A percentile compares a stretch with the other conserved stretches of the same genome.
Conservation (phyloP, 2,113 vertebrate genomes). For the Syrmaticus mikado region DNA sequence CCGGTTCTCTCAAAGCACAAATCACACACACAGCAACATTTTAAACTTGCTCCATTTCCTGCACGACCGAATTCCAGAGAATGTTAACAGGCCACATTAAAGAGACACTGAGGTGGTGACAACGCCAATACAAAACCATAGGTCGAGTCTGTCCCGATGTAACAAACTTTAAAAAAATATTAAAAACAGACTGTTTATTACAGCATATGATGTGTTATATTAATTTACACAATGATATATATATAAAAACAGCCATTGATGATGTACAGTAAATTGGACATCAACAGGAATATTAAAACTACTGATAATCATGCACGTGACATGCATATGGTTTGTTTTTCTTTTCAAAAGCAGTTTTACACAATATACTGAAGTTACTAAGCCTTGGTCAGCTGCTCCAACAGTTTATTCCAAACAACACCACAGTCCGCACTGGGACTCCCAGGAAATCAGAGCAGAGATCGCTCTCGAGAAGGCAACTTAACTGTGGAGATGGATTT, state of each 20-base stretch:
- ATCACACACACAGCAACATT: background rate
- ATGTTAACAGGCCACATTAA: background rate
- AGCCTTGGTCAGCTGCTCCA: conserved; percentile 69
- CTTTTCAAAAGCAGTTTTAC: conserved; percentile 76
- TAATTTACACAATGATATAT: conserved; percentile 87
- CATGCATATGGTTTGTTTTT: conserved; percentile 80
- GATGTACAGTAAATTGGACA: conserved; percentile 83
- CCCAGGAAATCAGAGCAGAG: background rate
- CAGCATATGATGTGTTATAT: conserved; percentile 84
- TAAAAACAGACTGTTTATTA: conserved; percentile 87
- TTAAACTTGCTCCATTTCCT: background rate
- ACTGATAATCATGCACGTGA: conserved; percentile 80
- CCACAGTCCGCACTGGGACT: background rate
- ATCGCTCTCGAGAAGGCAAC: conserved; percentile 1
- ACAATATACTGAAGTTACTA: conserved; percentile 77
- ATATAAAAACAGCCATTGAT: conserved; percentile 84
- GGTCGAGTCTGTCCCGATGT: conserved; percentile 59
- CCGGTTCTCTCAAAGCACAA: conserved; percentile 11
- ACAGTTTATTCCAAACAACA: conserved; percentile 57
- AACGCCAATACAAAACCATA: background rate
- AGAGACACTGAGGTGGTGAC: background rate
- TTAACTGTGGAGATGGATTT: background rate
- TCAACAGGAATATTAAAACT: conserved; percentile 80
- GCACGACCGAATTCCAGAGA: background rate
- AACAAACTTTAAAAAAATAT: conserved; percentile 76